Conservation (phyloP, 2,797 vertebrate species). For the Taenioides sp. region DNA sequence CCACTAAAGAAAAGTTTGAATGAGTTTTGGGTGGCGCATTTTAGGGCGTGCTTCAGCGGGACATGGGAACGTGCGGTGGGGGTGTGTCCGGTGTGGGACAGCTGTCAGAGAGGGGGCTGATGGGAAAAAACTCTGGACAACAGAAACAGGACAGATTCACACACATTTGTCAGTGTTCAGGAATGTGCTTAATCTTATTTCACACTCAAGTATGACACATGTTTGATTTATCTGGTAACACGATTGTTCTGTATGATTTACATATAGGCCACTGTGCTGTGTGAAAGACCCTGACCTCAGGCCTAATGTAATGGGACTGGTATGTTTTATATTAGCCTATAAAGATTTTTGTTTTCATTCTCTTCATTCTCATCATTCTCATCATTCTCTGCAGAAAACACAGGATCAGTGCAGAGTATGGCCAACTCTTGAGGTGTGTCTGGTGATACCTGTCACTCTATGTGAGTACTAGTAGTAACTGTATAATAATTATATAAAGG, state of each 20-base stretch:
- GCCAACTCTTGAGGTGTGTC: neutral
- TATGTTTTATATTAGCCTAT: neutral
- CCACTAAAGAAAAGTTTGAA: conserved; percentile 69
- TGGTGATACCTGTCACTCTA: neutral
- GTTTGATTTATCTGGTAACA: neutral
- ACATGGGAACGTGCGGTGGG: conserved; percentile 23
- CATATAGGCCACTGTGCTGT: neutral
- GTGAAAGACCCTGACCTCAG: neutral
- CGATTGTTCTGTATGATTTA: neutral
- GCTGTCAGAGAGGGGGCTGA: conserved; percentile 30
- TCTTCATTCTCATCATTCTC: neutral
- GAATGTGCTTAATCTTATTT: conserved; percentile 14
- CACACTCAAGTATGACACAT: neutral
- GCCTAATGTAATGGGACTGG: neutral
- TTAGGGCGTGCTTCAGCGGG: conserved; percentile 57
- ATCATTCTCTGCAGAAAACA: neutral
- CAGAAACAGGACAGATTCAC: conserved; percentile 15
- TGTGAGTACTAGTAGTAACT: too few species aligned
- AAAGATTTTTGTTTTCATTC: neutral
- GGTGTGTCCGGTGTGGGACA: conserved; percentile 28
- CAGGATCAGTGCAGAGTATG: neutral
- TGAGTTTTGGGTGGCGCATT: conserved; percentile 65
- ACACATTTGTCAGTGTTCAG: conserved; percentile 8
- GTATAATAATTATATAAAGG: neutral
- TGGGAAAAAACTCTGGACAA: conserved; percentile 15